Evolutionary conservation across 2,113 vertebrate genomes (phyloP), one percentile per base, ranked within the genome.

Genomic region (Osmerus eperlanus): DNA sequence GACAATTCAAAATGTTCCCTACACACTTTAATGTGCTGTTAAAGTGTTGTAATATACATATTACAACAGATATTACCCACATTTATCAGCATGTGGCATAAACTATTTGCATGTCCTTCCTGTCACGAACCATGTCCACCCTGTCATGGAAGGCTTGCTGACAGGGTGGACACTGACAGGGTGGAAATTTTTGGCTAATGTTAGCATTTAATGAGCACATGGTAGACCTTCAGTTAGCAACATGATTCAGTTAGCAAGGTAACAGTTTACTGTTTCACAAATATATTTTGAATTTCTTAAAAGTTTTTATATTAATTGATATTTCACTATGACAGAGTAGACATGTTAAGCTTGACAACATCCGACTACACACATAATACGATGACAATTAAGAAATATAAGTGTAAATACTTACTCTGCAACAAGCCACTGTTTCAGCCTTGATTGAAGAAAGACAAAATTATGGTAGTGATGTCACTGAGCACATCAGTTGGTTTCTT

Each of bases 321-420:
- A 9, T 16, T 54, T 58, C 55, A 58, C 16, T 6, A 18, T 62
- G 60, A 62, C 60, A 62, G 60, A 28, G 13, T 32, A 15, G 61
- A 32, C 63, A 65, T 65, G 63, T 32, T 65, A 65, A 65, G 63
- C 63, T 65, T 65, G 63, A 65, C 63, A 65, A 65, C 63, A 65
- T 41, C 63, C 63, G n/a, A 65, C 63, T 65, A 65, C 63, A 65
- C 25, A 32, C 63, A 65, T 41, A 65, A 65, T 64, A 32, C 32
- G 6, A 65, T 65, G 28, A 65, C 32, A 65, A 65, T 32, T 65
- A 65, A 11, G 8, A 65, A 65, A 32, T 65, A 65, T 65, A 65
- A 65, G 25, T 32, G 32, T 65, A 65, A 65, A 65, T 65, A 19
- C 58, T 60, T 60, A 60, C 58, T 60, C 18, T 54, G 18, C 58